phyloP scores from a whole-genome alignment of 2,888 invertebrate genomes.

The Apodemia duryi region DNA sequence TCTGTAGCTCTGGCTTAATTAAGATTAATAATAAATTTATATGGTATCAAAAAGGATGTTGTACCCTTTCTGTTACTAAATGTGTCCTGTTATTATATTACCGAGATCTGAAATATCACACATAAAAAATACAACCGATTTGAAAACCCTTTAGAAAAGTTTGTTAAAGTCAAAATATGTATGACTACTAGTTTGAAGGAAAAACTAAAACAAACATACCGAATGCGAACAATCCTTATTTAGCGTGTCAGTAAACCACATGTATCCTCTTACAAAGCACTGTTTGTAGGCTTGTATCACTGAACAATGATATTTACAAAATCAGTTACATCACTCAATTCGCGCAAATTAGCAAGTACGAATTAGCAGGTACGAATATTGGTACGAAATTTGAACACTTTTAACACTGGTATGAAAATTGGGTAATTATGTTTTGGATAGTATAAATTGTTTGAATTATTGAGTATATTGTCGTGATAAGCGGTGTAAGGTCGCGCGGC shows the following conservation, averaged over 20 bases:
- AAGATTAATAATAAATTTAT: no score
- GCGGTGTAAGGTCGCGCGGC: slow-evolving; percentile 59
- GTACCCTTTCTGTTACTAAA: no score
- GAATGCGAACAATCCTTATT: slow-evolving; percentile 36
- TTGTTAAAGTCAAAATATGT: neutral
- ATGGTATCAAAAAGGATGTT: no score
- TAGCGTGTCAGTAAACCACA: slow-evolving; percentile 56
- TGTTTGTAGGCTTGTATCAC: slow-evolving; percentile 37
- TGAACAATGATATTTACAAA: slow-evolving; percentile 57
- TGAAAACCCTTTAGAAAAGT: neutral
- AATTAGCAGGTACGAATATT: slow-evolving; percentile 8
- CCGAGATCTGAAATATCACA: no score
- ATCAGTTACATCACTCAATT: slow-evolving; percentile 63
- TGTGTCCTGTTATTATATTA: no score
- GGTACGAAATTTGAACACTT: neutral
- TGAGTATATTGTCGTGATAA: slow-evolving; percentile 54
- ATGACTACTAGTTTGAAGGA: neutral
- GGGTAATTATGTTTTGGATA: neutral
- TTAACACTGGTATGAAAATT: slow-evolving; percentile 6
- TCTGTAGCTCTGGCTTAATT: no score
- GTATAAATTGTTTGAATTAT: neutral
- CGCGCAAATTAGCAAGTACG: slow-evolving; percentile 50
- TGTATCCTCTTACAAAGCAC: slow-evolving; percentile 45
- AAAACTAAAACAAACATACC: slow-evolving; percentile 42
- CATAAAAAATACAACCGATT: no score